A percentile compares a stretch with the other conserved stretches of the same genome.
These are phyloP conservation scores for Momotus momota DNA, from an alignment of 2,797 vertebrate genomes.

Conservation along the genomic window DNA sequence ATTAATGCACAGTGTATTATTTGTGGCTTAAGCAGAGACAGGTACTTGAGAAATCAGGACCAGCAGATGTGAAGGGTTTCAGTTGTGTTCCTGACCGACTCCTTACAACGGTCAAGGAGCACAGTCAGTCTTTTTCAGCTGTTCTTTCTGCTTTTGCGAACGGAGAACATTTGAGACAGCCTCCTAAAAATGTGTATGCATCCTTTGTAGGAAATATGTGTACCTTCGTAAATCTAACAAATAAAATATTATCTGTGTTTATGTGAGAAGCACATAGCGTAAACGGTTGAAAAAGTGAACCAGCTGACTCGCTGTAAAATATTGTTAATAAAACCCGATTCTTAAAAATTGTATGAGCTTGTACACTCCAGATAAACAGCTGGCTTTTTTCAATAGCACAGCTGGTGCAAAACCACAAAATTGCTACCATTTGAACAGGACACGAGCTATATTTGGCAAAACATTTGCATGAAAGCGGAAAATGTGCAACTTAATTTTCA, in stretches of 20 bases:
- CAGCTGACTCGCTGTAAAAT: constrained; percentile 53
- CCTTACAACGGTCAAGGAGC: background rate
- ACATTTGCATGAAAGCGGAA: constrained; percentile 46
- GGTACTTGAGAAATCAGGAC: background rate
- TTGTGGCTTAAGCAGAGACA: background rate
- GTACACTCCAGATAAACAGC: constrained; percentile 39
- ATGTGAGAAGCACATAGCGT: background rate
- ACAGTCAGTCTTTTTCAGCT: background rate
- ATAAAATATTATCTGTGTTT: background rate
- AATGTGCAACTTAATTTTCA: constrained; percentile 41
- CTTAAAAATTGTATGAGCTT: constrained; percentile 35
- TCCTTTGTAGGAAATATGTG: background rate
- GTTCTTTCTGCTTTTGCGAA: background rate
- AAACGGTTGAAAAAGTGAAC: background rate
- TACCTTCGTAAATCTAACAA: background rate
- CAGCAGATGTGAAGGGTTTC: background rate
- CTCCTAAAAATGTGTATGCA: background rate
- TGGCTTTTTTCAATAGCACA: constrained; percentile 57
- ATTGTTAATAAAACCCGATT: constrained; percentile 28
- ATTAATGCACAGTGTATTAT: background rate
- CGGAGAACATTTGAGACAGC: background rate
- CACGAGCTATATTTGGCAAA: constrained; percentile 50
- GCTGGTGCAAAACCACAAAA: constrained; percentile 45
- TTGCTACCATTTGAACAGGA: constrained; percentile 33
- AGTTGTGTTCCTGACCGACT: background rate